Evolutionary conservation across 2,797 vertebrate genomes (phyloP).

Genomic region (Simalia tracyae): DNA sequence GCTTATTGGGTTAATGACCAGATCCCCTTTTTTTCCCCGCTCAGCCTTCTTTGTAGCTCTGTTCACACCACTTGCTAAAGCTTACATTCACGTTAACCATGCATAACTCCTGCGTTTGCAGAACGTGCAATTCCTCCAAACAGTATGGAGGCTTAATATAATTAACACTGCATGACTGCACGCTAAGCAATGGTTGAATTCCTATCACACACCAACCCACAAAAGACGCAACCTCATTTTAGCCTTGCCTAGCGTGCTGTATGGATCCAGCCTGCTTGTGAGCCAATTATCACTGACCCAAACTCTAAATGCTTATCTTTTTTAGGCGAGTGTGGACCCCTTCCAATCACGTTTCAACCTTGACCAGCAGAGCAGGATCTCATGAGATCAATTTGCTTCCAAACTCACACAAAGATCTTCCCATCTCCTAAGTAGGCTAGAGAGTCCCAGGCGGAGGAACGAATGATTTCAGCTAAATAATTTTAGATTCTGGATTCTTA

Average conservation of each 20-base stretch:
- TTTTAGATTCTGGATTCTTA: too few species aligned
- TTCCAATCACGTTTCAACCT: too few species aligned
- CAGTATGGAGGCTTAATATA: neutral
- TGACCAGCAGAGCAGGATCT: too few species aligned
- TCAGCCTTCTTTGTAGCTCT: neutral
- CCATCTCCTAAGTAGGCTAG: too few species aligned
- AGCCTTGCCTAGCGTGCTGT: neutral
- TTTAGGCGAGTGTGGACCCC: neutral
- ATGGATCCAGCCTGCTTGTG: neutral
- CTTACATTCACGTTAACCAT: neutral
- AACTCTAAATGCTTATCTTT: neutral
- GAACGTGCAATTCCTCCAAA: neutral
- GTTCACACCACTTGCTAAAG: neutral
- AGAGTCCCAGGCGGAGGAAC: too few species aligned
- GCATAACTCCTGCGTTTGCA: neutral
- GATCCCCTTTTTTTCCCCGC: too few species aligned
- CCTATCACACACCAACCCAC: neutral
- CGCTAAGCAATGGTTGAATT: neutral
- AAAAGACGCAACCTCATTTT: neutral
- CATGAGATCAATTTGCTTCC: too few species aligned
- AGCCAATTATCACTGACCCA: neutral
- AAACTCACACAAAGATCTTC: too few species aligned
- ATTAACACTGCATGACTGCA: neutral
- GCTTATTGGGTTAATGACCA: too few species aligned
- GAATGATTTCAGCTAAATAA: too few species aligned